These are phyloP conservation scores for Sceloporus tristichus DNA, from an alignment of 2,113 vertebrate genomes.

Conservation along the genomic window DNA sequence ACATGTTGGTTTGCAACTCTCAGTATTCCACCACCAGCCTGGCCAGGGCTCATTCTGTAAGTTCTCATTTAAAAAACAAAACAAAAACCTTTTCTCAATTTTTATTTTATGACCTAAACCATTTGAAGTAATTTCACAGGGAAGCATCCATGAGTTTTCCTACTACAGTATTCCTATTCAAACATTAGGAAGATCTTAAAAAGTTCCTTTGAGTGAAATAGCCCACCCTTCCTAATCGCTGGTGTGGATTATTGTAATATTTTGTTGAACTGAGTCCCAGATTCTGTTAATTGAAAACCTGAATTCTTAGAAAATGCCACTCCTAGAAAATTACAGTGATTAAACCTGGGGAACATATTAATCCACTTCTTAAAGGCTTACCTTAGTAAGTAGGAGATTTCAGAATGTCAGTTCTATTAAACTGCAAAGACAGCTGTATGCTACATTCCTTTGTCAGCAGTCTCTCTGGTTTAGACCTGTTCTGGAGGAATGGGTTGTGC, in stretches of 20 bases:
- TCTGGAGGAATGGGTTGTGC: not conserved
- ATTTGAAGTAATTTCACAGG: not conserved
- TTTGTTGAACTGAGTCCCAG: conserved; percentile 49
- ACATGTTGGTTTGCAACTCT: too few relatives aligned
- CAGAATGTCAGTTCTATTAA: not conserved
- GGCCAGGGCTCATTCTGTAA: too few relatives aligned
- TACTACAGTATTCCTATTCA: not conserved
- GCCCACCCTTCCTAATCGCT: conserved; percentile 32
- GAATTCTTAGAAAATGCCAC: conserved; percentile 56
- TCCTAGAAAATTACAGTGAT: conserved; percentile 50
- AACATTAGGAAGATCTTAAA: conserved; percentile 20
- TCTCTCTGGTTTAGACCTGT: not conserved
- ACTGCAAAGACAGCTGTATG: not conserved
- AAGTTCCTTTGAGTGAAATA: not conserved
- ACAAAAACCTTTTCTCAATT: not conserved
- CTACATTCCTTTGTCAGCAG: conserved; percentile 2
- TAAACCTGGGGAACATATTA: conserved; percentile 37
- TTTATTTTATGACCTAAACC: not conserved
- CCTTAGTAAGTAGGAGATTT: conserved; percentile 16
- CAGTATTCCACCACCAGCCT: too few relatives aligned
- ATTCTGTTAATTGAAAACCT: conserved; percentile 62
- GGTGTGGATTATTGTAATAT: conserved; percentile 35
- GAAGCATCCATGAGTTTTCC: not conserved
- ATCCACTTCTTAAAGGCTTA: conserved; percentile 51
- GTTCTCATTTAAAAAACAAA: not conserved